Percentiles rank a stretch among this genome's conserved stretches.
Conservation (phyloP, 1,140 invertebrate genomes). For the Atta colombica region DNA sequence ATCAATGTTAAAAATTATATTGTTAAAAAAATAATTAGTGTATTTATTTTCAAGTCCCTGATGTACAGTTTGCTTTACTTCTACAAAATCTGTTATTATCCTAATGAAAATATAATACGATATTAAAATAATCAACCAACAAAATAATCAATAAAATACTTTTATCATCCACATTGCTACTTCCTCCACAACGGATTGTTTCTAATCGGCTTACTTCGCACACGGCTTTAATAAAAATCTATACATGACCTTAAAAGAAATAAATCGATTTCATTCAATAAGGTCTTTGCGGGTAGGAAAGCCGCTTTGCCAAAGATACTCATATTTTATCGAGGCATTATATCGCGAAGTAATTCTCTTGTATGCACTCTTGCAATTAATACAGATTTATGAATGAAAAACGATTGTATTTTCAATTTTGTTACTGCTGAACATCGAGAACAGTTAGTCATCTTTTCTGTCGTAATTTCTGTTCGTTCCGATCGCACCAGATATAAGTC, state of each 20-base stretch:
- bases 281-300: neutral
- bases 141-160: neutral
- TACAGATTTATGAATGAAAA: conserved; percentile 18
- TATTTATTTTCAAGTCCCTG: too few species aligned
- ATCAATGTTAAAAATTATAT: too few species aligned
- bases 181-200: neutral
- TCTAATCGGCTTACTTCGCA: conserved; percentile 25
- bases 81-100: neutral
- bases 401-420: conserved; percentile 26
- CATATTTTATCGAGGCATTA: conserved; percentile 32
- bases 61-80: neutral
- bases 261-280: conserved; percentile 10
- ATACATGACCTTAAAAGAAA: conserved; percentile 5
- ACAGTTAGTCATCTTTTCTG: neutral
- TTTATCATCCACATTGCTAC: conserved; percentile 15
- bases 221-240: conserved; percentile 40
- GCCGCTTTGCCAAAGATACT: conserved; percentile 32
- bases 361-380: conserved; percentile 34
- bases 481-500: neutral
- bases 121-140: neutral
- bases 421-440: neutral
- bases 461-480: neutral
- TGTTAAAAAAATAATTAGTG: too few species aligned
- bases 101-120: neutral
- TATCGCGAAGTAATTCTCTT: conserved; percentile 6